Evolutionary conservation across 37 sponge, comb jelly and placozoan genomes (phyloP).

Genomic region (Mnemiopsis leidyi): DNA sequence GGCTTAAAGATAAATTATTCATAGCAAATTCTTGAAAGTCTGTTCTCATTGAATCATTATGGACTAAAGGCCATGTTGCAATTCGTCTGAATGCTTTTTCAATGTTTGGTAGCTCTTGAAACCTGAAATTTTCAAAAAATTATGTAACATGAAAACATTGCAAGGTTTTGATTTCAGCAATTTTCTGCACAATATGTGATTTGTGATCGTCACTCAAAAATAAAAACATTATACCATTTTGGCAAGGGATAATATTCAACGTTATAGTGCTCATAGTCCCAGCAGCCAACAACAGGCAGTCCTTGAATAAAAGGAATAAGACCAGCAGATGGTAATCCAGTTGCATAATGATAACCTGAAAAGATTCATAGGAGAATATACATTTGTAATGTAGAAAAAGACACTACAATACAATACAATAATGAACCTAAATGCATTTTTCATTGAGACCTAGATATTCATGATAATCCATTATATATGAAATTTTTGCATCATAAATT

Average conservation of each 20-base stretch:
- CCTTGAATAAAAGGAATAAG: conserved; percentile 55
- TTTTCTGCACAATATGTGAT: too few species aligned
- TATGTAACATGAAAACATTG: too few species aligned
- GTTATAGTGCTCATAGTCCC: not conserved
- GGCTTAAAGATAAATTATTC: not conserved
- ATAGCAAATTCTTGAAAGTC: not conserved
- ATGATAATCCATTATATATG: too few species aligned
- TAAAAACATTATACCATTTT: not conserved
- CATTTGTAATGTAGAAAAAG: too few species aligned
- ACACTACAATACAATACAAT: too few species aligned
- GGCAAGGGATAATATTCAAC: conserved; percentile 49
- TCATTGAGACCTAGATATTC: too few species aligned
- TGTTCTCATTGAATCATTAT: not conserved
- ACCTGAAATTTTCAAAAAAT: too few species aligned
- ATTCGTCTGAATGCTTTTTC: conserved; percentile 44
- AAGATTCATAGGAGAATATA: not conserved
- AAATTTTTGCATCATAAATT: too few species aligned
- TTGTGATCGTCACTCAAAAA: too few species aligned
- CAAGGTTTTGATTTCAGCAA: too few species aligned
- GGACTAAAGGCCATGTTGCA: conserved; percentile 20
- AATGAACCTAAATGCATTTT: too few species aligned
- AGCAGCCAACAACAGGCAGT: conserved; percentile 51
- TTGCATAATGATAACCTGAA: conserved; percentile 29
- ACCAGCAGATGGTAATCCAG: conserved; percentile 56
- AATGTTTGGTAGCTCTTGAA: conserved; percentile 33